A percentile compares a stretch with the other conserved stretches of the same genome.
Evolutionary conservation across 1,140 invertebrate species (phyloP).

Genomic region (Aphidius ervi): DNA sequence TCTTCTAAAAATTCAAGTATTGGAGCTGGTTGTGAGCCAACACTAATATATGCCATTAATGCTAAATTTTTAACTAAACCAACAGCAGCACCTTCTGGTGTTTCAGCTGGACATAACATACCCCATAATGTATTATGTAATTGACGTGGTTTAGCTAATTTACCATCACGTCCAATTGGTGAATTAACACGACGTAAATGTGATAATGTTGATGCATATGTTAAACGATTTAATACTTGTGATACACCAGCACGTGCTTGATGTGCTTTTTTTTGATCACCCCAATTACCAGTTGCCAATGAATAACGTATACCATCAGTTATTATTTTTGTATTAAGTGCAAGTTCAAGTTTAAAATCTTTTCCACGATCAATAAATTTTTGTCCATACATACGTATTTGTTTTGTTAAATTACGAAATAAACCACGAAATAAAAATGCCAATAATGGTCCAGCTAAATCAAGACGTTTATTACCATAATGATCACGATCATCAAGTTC

Average conservation of each 20-base stretch:
- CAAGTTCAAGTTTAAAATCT: conserved; percentile 95
- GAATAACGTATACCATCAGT: conserved; percentile 97
- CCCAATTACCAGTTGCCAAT: conserved; percentile 98
- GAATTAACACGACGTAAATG: conserved; percentile 96
- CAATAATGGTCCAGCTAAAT: conserved; percentile 92
- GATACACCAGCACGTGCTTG: conserved; percentile 90
- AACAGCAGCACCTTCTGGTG: conserved; percentile 91
- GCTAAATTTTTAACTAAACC: conserved; percentile 96
- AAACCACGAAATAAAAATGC: conserved; percentile 93
- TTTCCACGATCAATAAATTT: conserved; percentile 98
- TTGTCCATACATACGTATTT: conserved; percentile 95
- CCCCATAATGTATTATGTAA: conserved; percentile 98
- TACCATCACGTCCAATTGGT: conserved; percentile 96
- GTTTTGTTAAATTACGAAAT: conserved; percentile 91
- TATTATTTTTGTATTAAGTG: conserved; percentile 96
- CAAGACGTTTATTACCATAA: conserved; percentile 96
- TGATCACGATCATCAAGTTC: conserved; percentile 99
- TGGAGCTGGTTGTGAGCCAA: conserved; percentile 95
- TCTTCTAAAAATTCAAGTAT: conserved; percentile 99
- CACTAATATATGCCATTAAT: conserved; percentile 98
- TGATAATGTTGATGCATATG: conserved; percentile 95
- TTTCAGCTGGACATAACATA: conserved; percentile 98
- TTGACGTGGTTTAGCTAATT: conserved; percentile 95
- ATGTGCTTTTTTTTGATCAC: conserved; percentile 99
- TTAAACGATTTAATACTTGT: conserved; percentile 92